Evolutionary conservation across 92 coral and sea anemone species (phyloP), one percentile per base, ranked within the genome.

Genomic region (Anthopleura xanthogrammica): DNA sequence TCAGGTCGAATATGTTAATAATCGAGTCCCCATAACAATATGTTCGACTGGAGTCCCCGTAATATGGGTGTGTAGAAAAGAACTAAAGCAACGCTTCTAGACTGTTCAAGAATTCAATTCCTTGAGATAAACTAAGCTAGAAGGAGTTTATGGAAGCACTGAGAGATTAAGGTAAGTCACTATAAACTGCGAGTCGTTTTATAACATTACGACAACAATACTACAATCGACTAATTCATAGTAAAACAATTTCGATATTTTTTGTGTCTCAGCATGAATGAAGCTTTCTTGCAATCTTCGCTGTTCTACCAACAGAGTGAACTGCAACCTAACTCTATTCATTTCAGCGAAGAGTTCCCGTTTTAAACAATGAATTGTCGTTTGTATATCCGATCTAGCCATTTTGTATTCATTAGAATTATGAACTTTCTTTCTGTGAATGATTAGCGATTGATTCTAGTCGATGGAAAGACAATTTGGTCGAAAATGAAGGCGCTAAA

Each of bases 1-100:
- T 68, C 74, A 43, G 74, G 74, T 68, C 74, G 74, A 68, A 36
- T 68, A 68, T 68, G 16, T 68, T 29, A 68, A 68, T 36, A 42
- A 36, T 16, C 77, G 77, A 72, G 77, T 72, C 70, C 41, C 16
- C 74, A 23, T 23, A 29, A 65, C 72, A 29, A 23, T 24, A 36
- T 68, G 43, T 68, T 68, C 42, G 36, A 36, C 41, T 36, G 74
- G 36, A 20, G 74, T 68, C 16, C 41, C 41, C 42, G 2, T 24
- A 68, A 68, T 36, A 68, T n/a, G 74, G 74, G 74, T 68, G 74
- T 68, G 74, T 23, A 24, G 36, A 7, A 68, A 46, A 46, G 9
- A 5, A 10, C 23, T 23, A n/a, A 20, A 62, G 7, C 70, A 20
- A 68, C 74, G 42, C 41, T 68, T 68, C 74, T 68, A 68, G 74